Evolutionary conservation across 1,140 invertebrate species (phyloP).

Genomic region (Drosophila arawakana): DNA sequence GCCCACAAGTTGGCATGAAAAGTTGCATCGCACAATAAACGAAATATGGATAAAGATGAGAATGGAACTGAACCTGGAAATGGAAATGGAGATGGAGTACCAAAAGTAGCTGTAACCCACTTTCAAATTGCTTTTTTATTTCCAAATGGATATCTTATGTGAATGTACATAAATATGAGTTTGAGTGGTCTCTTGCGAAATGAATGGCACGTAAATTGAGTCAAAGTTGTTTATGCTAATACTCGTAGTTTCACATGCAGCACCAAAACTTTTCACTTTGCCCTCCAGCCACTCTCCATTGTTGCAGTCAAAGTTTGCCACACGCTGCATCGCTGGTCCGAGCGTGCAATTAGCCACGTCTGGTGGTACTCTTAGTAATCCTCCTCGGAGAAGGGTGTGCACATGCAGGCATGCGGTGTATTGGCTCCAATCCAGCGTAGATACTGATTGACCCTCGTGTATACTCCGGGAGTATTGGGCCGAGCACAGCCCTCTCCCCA

Average conservation of each 20-base stretch:
- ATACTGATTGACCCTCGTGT: conserved; percentile 89
- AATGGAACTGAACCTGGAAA: conserved; percentile 4
- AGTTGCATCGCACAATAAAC: conserved; percentile 15
- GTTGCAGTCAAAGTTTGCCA: conserved; percentile 47
- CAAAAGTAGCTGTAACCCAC: conserved; percentile 57
- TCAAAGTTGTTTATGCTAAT: conserved; percentile 63
- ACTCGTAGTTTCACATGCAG: conserved; percentile 45
- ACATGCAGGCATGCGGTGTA: conserved; percentile 87
- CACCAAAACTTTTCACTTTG: conserved; percentile 42
- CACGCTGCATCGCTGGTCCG: background rate
- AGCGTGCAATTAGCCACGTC: conserved; percentile 24
- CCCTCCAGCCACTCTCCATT: conserved; percentile 2
- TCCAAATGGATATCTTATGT: conserved; percentile 59
- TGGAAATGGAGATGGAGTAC: conserved; percentile 11
- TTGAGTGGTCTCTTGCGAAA: conserved; percentile 12
- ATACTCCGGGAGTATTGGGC: conserved; percentile 88
- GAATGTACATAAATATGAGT: conserved; percentile 25
- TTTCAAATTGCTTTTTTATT: conserved; percentile 80
- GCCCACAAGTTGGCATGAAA: conserved; percentile 26
- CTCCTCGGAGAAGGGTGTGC: conserved; percentile 43
- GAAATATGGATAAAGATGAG: background rate
- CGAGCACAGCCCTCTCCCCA: conserved; percentile 89
- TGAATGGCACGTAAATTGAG: conserved; percentile 41
- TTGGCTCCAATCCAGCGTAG: conserved; percentile 88
- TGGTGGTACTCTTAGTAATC: conserved; percentile 58